These are phyloP conservation scores for Vannuccia rotundouncinata DNA, from an alignment of 2,888 invertebrate genomes.

Conservation along the genomic window DNA sequence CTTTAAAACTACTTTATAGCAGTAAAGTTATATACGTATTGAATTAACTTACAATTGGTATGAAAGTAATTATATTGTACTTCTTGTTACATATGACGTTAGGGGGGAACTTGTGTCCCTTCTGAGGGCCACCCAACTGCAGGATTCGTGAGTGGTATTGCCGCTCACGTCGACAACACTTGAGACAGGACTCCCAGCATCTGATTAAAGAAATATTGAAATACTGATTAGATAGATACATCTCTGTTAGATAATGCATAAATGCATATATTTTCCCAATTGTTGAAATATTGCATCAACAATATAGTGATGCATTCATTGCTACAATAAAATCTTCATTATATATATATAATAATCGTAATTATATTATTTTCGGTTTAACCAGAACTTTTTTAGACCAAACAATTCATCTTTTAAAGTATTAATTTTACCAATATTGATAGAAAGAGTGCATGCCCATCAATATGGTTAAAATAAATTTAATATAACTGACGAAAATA, in stretches of 20 bases:
- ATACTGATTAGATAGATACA: background rate
- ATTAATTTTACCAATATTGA: background rate
- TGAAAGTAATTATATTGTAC: background rate
- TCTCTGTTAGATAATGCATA: too few relatives aligned
- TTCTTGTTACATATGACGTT: background rate
- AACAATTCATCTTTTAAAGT: background rate
- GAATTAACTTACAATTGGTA: background rate
- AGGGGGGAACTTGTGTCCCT: background rate
- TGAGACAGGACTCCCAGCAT: background rate
- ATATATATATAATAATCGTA: too few relatives aligned
- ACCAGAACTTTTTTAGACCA: too few relatives aligned
- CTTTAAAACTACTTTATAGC: too few relatives aligned
- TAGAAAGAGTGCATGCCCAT: background rate
- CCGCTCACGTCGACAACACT: background rate
- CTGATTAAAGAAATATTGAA: background rate
- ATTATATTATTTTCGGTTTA: too few relatives aligned
- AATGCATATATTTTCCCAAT: background rate
- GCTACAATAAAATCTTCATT: too few relatives aligned
- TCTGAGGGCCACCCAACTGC: background rate
- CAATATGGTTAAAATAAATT: background rate
- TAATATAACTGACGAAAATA: background rate
- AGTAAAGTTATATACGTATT: too few relatives aligned
- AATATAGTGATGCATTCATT: too few relatives aligned
- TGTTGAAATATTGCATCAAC: background rate
- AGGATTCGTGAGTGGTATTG: background rate